These are phyloP conservation scores for Aphis gossypii DNA, from an alignment of 1,140 invertebrate genomes.

Conservation along the genomic window DNA sequence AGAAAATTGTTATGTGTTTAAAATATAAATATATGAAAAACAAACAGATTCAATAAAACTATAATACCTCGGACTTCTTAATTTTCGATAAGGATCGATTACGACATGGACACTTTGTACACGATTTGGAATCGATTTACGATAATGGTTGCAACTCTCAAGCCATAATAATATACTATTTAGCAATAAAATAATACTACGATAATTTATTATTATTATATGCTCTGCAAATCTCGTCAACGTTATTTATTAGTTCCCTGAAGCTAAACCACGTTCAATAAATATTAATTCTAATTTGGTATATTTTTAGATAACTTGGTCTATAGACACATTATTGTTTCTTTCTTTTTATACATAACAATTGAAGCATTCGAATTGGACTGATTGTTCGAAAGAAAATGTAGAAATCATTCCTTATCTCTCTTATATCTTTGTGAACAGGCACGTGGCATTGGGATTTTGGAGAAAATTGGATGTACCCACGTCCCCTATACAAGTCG, in stretches of 20 bases:
- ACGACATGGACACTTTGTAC: not conserved
- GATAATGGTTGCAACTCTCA: not conserved
- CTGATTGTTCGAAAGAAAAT: not conserved
- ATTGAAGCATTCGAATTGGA: not conserved
- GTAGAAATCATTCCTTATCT: not conserved
- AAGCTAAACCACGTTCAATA: not conserved
- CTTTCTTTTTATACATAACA: not conserved
- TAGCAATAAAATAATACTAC: not conserved
- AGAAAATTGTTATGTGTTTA: not conserved
- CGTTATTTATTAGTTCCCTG: not conserved
- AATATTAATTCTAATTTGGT: not conserved
- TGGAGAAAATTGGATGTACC: not conserved
- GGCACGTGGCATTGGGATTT: not conserved
- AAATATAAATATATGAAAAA: not conserved
- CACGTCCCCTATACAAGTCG: not conserved
- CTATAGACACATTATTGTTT: not conserved
- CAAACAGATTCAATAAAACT: not conserved
- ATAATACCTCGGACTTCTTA: not conserved
- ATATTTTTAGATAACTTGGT: not conserved
- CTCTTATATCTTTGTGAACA: not conserved
- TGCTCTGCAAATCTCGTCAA: not conserved
- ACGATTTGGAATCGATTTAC: not conserved
- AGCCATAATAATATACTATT: not conserved
- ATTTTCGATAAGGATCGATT: constrained; percentile 9
- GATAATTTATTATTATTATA: not conserved